Evolutionary conservation across 2,888 invertebrate genomes (phyloP), one percentile per base, ranked within the genome.

Genomic region (Drosophila setosimentum): DNA sequence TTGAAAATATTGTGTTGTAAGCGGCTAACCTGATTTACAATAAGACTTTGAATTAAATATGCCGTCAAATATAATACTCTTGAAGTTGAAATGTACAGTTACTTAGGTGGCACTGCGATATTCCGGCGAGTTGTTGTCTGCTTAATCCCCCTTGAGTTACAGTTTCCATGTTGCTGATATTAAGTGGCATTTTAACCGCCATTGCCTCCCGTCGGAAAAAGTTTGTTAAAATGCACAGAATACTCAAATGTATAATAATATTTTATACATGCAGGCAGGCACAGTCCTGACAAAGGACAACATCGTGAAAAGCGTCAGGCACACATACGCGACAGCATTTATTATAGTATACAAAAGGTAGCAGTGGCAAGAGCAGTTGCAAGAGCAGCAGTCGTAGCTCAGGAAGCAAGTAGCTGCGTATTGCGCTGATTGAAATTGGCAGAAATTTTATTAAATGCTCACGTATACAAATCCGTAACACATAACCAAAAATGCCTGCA

Each of bases 381-480:
- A 45, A 55, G 27, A 50, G 61, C 24, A 48, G n/a, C 11, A 59
- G 33, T 45, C 18, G 40, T 21, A 33, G 32, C 42, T 40, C 60
- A 16, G 49, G 45, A 40, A 50, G 61, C 29, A 62, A 37, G 63
- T 45, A 48, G 76, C 62, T 63, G 60, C 53, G 57, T 35, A 49
- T n/a, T 62, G 33, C 32, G 73, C 50, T 76, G 65, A 58, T 73
- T 64, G 83, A 86, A 85, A 85, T 90, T 85, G 85, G 89, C 85
- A 85, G 83, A 86, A 80, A 86, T 90, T 89, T 78, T 90, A 90
- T 86, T 86, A 86, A 86, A 90, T 89, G 87, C 90, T 90, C 90
- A 90, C 85, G 89, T 89, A 89, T 86, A 90, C 85, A 89, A 86
- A 90, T 90, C 89, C 89, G 75, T 89, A 86, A 75, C 73, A 90